Conservation (phyloP, 2,888 invertebrate genomes). For the Podabrus alpinus region DNA sequence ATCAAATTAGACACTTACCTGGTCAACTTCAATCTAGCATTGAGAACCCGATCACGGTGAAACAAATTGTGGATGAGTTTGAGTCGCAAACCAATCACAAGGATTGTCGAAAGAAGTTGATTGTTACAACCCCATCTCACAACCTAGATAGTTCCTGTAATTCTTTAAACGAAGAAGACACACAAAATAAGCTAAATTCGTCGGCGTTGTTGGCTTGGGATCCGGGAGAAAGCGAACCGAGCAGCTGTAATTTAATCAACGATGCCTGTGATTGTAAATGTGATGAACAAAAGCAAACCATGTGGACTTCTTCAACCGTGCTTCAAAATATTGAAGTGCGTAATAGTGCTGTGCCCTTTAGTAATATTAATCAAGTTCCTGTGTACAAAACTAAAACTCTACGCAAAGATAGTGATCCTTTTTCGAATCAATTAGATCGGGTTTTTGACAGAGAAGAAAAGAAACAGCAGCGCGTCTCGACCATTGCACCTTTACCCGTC, state of each 20-base stretch:
- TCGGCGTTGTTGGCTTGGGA: constrained; percentile 60
- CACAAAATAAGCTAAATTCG: constrained; percentile 36
- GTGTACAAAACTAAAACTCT: constrained; percentile 51
- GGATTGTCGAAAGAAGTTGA: constrained; percentile 51
- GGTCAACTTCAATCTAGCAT: constrained; percentile 42
- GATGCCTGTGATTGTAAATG: constrained; percentile 51
- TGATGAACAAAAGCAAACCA: constrained; percentile 45
- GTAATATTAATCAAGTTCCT: constrained; percentile 48
- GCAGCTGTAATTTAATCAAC: constrained; percentile 45
- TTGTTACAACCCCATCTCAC: constrained; percentile 50
- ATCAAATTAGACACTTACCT: constrained; percentile 83
- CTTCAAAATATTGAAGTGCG: constrained; percentile 41
- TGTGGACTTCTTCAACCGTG: constrained; percentile 58
- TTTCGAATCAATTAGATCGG: constrained; percentile 71
- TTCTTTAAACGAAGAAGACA: constrained; percentile 28
- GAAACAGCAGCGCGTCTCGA: constrained; percentile 51
- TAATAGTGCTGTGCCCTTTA: constrained; percentile 43
- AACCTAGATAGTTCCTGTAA: constrained; percentile 45
- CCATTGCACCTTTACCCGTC: constrained; percentile 48
- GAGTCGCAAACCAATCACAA: constrained; percentile 60
- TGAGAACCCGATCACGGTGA: constrained; percentile 58
- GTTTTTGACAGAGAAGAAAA: constrained; percentile 72
- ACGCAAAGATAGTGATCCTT: constrained; percentile 64
- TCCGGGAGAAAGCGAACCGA: constrained; percentile 60
- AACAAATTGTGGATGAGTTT: constrained; percentile 73